A percentile compares a stretch with the other conserved stretches of the same genome.
These are phyloP conservation scores for Actinia tenebrosa DNA, from an alignment of 64 coral and sea anemone species.

Conservation along the genomic window DNA sequence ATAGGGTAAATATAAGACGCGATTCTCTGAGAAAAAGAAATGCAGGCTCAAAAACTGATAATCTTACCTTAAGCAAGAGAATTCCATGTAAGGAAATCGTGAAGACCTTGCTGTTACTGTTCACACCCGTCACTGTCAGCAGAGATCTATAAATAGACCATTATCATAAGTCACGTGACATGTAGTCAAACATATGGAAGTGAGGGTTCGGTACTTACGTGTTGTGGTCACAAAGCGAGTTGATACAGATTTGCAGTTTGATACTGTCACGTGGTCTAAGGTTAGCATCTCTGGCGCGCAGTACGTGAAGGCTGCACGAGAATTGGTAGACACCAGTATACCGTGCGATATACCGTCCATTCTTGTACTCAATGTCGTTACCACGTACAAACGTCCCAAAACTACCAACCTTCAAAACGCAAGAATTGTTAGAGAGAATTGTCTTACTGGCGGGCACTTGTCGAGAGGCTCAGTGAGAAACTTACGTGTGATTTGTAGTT, in stretches of 20 bases:
- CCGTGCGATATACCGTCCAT: constrained; percentile 60
- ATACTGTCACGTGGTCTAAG: constrained; percentile 88
- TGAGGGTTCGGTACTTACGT: constrained; percentile 56
- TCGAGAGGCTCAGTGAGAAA: no score
- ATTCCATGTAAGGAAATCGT: constrained; percentile 74
- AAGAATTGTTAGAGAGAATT: background rate
- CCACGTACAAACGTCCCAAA: constrained; percentile 92
- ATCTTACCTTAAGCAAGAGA: constrained; percentile 77
- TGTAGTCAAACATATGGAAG: background rate
- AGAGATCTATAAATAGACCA: constrained; percentile 58
- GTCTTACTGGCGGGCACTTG: no score
- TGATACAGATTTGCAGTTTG: constrained; percentile 92
- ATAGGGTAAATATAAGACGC: background rate
- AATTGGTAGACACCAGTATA: constrained; percentile 88
- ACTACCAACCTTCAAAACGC: constrained; percentile 52
- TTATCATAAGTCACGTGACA: background rate
- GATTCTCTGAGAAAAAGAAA: no score
- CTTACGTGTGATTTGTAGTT: constrained; percentile 92
- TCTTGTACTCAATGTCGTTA: constrained; percentile 57
- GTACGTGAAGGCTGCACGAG: constrained; percentile 51
- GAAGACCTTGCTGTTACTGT: constrained; percentile 82
- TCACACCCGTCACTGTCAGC: constrained; percentile 74
- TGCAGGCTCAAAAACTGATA: no score
- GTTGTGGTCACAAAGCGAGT: constrained; percentile 78
- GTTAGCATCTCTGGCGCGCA: constrained; percentile 71